Evolutionary conservation across 2,888 invertebrate genomes (phyloP), one percentile per base, ranked within the genome.

Genomic region (Megastigmus dorsalis): DNA sequence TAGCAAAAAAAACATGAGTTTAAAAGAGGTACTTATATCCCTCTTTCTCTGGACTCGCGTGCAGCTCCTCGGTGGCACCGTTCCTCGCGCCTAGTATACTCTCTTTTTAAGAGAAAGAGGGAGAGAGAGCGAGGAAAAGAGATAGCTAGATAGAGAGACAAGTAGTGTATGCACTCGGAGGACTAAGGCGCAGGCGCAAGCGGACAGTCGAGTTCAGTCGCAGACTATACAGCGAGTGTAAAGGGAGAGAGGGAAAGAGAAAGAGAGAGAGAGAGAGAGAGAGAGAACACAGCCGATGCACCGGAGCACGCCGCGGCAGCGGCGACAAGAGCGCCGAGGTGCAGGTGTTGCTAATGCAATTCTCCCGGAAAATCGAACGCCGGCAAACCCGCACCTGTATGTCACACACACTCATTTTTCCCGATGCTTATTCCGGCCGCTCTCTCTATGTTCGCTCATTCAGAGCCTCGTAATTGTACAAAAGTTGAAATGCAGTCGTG

Each of bases 291-390:
- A 50, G 10, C 23, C 20, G 50, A 54, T 54, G 30, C 54, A 54
- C 38, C 41, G 50, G 50, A 41, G 36, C 28, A 9, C 38, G 52
- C 52, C 2, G 33, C 33, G 36, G 63, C 48, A 50, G 50, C 63
- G 36, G 52, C 52, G 41, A 26, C 59, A 41, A 59, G 59, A 41
- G 36, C 20, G 36, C 38, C 23, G 26, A 23, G 23, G 45, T 45
- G 45, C 63, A 36, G 48, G 48, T 63, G 48, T 63, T 36, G 23
- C 63, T 50, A 43, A 28, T 43, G 15, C 15, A n/a, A 23, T 3
- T 6, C 38, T 28, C 43, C 41, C 15, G 43, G 41, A 59, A 28
- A 41, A 43, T 59, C 43, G 15, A 41, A 41, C 41, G 36, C 36
- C 55, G 55, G 36, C 10, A 18, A 1, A 10, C n/a, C 4, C 10